phyloP scores from a whole-genome alignment of 2,888 invertebrate species.

The Mechanitis messenoides region DNA sequence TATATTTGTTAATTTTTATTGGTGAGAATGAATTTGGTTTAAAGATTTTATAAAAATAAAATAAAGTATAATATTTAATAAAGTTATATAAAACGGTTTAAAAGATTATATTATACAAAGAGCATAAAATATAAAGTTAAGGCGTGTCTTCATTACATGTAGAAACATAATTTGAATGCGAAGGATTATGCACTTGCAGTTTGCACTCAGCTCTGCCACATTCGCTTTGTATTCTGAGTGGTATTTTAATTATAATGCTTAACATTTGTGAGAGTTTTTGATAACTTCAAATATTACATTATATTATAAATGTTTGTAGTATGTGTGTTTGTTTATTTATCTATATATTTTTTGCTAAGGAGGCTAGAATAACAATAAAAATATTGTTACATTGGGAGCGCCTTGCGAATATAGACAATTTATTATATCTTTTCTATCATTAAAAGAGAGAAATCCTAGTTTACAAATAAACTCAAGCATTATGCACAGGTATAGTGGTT shows the following conservation, averaged over 20 bases:
- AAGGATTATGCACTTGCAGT: constrained; percentile 34
- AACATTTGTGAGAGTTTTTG: neutral
- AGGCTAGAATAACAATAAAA: too few relatives aligned
- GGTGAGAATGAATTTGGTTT: too few relatives aligned
- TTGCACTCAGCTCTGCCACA: constrained; percentile 36
- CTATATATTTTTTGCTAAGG: too few relatives aligned
- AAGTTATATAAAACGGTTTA: too few relatives aligned
- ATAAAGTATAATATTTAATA: too few relatives aligned
- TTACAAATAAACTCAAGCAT: constrained; percentile 35
- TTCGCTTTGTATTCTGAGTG: constrained; percentile 30
- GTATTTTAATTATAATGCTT: constrained; percentile 26
- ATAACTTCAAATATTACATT: neutral
- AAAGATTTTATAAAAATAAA: too few relatives aligned
- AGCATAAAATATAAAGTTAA: too few relatives aligned
- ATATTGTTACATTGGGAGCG: neutral
- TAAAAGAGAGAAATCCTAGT: constrained; percentile 38
- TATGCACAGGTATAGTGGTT: constrained; percentile 48
- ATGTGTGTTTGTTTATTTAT: too few relatives aligned
- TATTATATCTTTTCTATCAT: constrained; percentile 36
- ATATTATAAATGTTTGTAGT: too few relatives aligned
- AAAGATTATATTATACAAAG: too few relatives aligned
- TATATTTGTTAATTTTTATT: too few relatives aligned
- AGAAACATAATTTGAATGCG: constrained; percentile 21
- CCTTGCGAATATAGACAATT: constrained; percentile 15
- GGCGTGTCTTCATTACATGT: constrained; percentile 47